Conservation (phyloP, 2,888 invertebrate genomes). For the Schrankia costaestrigalis region DNA sequence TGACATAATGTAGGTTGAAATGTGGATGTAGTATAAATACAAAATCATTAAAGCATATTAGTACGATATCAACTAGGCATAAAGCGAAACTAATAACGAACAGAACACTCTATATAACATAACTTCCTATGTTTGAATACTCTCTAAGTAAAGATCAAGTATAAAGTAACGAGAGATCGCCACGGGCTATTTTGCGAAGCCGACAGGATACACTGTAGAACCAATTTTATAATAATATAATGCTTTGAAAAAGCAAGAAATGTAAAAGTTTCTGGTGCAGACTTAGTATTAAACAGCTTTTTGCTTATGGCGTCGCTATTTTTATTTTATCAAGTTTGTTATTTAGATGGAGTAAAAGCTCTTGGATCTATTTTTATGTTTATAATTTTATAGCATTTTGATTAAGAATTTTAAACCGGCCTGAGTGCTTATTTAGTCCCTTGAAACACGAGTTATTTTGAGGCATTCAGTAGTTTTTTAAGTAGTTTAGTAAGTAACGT, state of each 20-base stretch:
- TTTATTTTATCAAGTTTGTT: conserved; percentile 5
- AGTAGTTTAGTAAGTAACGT: too few relatives aligned
- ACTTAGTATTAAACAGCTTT: not conserved
- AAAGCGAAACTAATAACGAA: conserved; percentile 23
- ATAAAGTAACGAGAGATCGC: conserved; percentile 20
- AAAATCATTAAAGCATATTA: too few relatives aligned
- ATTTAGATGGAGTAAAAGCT: too few relatives aligned
- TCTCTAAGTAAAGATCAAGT: conserved; percentile 22
- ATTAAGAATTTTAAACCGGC: too few relatives aligned
- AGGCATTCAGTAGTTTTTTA: too few relatives aligned
- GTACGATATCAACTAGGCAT: not conserved
- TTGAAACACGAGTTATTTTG: too few relatives aligned
- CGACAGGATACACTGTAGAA: conserved; percentile 13
- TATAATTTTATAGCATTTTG: too few relatives aligned
- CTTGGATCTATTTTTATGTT: too few relatives aligned
- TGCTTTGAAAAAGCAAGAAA: conserved; percentile 5
- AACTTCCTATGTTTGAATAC: conserved; percentile 27
- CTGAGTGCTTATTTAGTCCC: too few relatives aligned
- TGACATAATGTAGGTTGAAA: too few relatives aligned
- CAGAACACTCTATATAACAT: conserved; percentile 18
- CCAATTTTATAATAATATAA: conserved; percentile 23
- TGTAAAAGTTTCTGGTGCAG: not conserved
- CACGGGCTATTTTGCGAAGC: conserved; percentile 19
- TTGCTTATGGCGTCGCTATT: not conserved
- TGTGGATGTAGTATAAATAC: too few relatives aligned